phyloP scores from a whole-genome alignment of 2,888 invertebrate genomes.

The Dynastes grantii region DNA sequence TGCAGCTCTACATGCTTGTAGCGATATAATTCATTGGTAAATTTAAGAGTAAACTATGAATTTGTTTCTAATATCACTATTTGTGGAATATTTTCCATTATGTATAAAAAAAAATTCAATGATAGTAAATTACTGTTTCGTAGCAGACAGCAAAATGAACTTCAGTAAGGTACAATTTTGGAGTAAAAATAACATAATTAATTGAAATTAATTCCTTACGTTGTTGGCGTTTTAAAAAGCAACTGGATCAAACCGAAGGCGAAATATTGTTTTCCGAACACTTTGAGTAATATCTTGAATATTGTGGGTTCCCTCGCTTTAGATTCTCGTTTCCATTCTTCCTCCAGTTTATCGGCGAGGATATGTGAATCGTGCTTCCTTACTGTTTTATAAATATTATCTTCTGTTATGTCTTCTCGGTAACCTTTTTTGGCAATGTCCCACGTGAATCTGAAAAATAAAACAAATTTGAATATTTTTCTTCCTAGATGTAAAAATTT shows the following conservation, averaged over 20 bases:
- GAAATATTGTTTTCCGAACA: slow-evolving; percentile 53
- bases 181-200: too few species aligned
- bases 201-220: slow-evolving; percentile 49
- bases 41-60: too few species aligned
- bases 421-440: slow-evolving; percentile 79
- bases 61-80: too few species aligned
- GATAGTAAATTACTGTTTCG: too few species aligned
- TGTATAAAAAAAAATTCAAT: too few species aligned
- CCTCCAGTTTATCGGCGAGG: slow-evolving; percentile 71
- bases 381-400: slow-evolving; percentile 75
- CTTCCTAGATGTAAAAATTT: background rate
- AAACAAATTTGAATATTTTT: slow-evolving; percentile 46
- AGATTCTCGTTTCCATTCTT: slow-evolving; percentile 59
- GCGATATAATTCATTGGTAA: too few species aligned
- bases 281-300: slow-evolving; percentile 51
- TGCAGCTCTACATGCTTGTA: too few species aligned
- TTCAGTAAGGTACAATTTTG: too few species aligned
- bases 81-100: too few species aligned
- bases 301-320: slow-evolving; percentile 49
- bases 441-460: slow-evolving; percentile 76
- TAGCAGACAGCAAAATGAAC: too few species aligned
- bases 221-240: slow-evolving; percentile 50
- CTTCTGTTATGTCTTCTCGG: slow-evolving; percentile 76
- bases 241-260: slow-evolving; percentile 48
- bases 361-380: slow-evolving; percentile 72